Percentiles rank a stretch among this genome's conserved stretches.
These are phyloP conservation scores for Erpornis zantholeuca DNA, from an alignment of 2,113 vertebrate species.

Conservation along the genomic window DNA sequence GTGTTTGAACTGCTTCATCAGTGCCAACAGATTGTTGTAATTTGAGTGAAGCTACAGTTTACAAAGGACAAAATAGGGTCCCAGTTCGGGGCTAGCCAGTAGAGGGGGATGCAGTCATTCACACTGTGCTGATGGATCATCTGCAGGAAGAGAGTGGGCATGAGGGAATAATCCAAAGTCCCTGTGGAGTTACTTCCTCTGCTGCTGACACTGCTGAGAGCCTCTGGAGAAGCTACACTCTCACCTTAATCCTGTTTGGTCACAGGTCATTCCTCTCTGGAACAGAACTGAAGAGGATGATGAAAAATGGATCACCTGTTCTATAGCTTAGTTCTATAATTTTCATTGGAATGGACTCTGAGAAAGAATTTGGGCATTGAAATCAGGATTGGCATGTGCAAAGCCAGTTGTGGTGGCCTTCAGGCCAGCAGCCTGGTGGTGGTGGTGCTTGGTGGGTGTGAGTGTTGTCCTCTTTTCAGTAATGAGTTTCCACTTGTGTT, in stretches of 20 bases:
- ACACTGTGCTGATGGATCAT: not conserved
- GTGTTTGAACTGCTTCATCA: not conserved
- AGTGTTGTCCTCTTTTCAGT: not conserved
- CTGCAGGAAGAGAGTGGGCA: not conserved
- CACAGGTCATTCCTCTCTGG: not conserved
- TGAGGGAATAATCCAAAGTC: fast-evolving
- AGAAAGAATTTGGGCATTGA: not conserved
- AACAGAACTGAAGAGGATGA: not conserved
- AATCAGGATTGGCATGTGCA: not conserved
- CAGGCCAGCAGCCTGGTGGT: not conserved
- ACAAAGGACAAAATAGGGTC: not conserved
- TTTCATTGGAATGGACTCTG: not conserved
- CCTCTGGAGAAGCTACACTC: not conserved
- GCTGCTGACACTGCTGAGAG: not conserved
- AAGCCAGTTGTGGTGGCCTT: not conserved
- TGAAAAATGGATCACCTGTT: not conserved
- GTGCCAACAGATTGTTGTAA: not conserved
- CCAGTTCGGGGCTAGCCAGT: not conserved
- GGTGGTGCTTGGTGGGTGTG: not conserved
- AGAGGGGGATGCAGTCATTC: constrained; percentile 37
- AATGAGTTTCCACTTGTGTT: not conserved
- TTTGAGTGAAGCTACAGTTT: not conserved
- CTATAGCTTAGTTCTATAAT: not conserved
- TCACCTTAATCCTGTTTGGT: not conserved
- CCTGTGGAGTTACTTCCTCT: not conserved